Conservation (phyloP, 2,888 invertebrate genomes). For the Drosophila sordidapex region DNA sequence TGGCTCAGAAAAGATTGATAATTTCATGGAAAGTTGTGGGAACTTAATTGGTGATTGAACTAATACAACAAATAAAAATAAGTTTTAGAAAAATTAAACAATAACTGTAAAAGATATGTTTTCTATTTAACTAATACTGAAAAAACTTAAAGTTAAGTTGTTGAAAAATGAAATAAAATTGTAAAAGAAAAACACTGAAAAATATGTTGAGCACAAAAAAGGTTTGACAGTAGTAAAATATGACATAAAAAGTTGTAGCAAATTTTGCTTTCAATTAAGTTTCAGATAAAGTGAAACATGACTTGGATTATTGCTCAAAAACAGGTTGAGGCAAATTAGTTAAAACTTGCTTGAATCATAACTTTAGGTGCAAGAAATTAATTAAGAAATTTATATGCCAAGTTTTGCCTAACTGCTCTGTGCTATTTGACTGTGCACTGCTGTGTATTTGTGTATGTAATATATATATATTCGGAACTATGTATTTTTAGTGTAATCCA, state of each 20-base stretch:
- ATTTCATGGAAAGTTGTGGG: not conserved
- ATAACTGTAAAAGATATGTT: too few relatives aligned
- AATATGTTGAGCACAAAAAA: not conserved
- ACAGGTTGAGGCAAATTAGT: not conserved
- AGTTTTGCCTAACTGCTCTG: not conserved
- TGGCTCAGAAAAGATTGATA: too few relatives aligned
- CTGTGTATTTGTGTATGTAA: not conserved
- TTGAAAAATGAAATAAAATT: too few relatives aligned
- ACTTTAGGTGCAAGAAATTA: not conserved
- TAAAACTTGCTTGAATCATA: not conserved
- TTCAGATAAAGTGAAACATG: not conserved
- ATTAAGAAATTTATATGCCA: not conserved
- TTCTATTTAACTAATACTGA: not conserved
- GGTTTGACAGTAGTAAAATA: not conserved
- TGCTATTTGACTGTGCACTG: not conserved
- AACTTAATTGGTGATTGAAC: not conserved
- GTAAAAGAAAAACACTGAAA: not conserved
- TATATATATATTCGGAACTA: constrained; percentile 23
- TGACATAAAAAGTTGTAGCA: not conserved
- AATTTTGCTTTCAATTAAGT: not conserved
- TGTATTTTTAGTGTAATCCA: constrained; percentile 68
- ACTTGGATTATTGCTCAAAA: not conserved
- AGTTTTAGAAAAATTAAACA: too few relatives aligned
- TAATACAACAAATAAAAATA: not conserved
- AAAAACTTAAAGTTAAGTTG: not conserved